phyloP scores from a whole-genome alignment of 2,113 vertebrate genomes.

The human (Homo sapiens) region GRCh38 chrX:85942001-85942500 shows the following conservation, averaged over 20 bases:
- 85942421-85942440: not conserved
- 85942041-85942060: not conserved
- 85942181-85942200: not conserved
- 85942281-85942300: not conserved
- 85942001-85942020: not conserved
- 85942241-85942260: not conserved
- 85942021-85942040: not conserved
- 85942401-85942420: not conserved
- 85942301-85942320: not conserved
- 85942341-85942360: not conserved
- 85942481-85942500: constrained; percentile 22
- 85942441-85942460: not conserved
- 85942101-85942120: not conserved
- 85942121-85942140: not conserved
- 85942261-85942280: not conserved
- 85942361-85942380: not conserved
- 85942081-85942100: not conserved
- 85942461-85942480: not conserved
- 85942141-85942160: not conserved
- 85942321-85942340: not conserved
- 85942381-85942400: not conserved
- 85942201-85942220: not conserved
- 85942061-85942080: not conserved
- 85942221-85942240: not conserved
- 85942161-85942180: not conserved